Base-by-base conservation (phyloP, 37 sponge, comb jelly and placozoan genomes). In the Agelas oroides region DNA sequence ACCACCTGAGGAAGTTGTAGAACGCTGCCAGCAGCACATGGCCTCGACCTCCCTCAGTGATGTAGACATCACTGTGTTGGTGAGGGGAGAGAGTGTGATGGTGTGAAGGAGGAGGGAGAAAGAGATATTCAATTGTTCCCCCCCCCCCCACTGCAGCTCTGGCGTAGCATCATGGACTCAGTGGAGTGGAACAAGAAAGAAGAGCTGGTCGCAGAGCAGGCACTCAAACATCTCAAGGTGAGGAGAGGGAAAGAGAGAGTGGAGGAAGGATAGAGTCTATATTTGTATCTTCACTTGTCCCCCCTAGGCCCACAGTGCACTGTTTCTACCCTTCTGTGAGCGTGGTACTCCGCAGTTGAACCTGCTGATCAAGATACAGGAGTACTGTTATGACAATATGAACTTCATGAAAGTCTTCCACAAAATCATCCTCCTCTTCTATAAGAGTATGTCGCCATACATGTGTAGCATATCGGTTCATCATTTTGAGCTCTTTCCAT, bases 321-420 rank as follows among this genome's bases (percentile, higher is more conserved):
- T 85, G 0, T 90, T 95, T 58, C 58, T 79, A 30, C 92, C 92
- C 27, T 95, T 91, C 78, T 85, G 89, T 84, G 78, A 91, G 60
- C 78, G 75, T n/a, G 95, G 95, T 0, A 91, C 92, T 60, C 78
- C 95, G 0, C 97, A 96, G 77, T 61, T 93, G 30, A 87, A 78
- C 14, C 85, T 96, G 28, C 83, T 96, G 25, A 88, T 91, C 65
- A 88, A 91, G 79, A 93, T 97, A 37, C 96, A 98, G 75, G 95
- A 96, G 71, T 98, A 84, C 58, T 98, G 99, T 75, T 96, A 89
- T 81, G 95, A 96, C 56, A 89, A 96, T 52, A 77, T 90, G 53
- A 85, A 84, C 76, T 94, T 98, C 86, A 88, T 89, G 66, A 94
- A 96, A 33, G 53, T 91, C 58, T 98, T 98, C 83, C 93, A 94